Conservation (phyloP, 2,888 invertebrate species). For the Calameuta pallipes region DNA sequence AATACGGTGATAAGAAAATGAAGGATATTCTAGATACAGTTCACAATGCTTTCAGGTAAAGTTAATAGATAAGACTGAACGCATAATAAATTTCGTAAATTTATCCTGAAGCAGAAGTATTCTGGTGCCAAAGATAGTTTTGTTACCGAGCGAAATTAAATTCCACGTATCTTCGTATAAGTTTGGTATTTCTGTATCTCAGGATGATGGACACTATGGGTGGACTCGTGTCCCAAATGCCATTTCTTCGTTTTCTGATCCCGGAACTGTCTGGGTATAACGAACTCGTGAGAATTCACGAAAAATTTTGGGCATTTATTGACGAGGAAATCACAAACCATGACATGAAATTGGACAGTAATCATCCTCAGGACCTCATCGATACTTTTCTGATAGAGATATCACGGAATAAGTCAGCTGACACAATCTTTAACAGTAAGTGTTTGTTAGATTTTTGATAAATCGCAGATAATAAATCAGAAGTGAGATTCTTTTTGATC, state of each 20-base stretch:
- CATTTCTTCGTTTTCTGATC: constrained; percentile 74
- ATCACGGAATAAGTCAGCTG: constrained; percentile 51
- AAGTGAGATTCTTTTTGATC: background rate
- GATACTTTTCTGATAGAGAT: constrained; percentile 75
- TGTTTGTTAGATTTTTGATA: background rate
- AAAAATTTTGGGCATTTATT: constrained; percentile 71
- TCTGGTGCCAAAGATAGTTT: background rate
- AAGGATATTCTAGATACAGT: constrained; percentile 70
- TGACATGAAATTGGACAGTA: constrained; percentile 37
- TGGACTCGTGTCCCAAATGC: constrained; percentile 76
- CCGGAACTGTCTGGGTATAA: constrained; percentile 75
- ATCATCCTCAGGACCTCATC: constrained; percentile 71
- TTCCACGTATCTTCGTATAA: background rate
- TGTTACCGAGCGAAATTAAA: background rate
- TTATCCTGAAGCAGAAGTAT: background rate
- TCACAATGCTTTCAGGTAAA: constrained; percentile 72
- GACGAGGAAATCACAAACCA: constrained; percentile 61
- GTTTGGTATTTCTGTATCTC: background rate
- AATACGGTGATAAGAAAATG: constrained; percentile 71
- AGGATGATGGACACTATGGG: constrained; percentile 75
- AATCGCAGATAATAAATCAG: background rate
- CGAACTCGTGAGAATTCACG: constrained; percentile 68
- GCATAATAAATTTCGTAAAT: background rate
- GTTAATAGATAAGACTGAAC: background rate
- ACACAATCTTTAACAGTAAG: constrained; percentile 52